phyloP scores from a whole-genome alignment of 2,797 vertebrate species.

The Rhincodon typus region DNA sequence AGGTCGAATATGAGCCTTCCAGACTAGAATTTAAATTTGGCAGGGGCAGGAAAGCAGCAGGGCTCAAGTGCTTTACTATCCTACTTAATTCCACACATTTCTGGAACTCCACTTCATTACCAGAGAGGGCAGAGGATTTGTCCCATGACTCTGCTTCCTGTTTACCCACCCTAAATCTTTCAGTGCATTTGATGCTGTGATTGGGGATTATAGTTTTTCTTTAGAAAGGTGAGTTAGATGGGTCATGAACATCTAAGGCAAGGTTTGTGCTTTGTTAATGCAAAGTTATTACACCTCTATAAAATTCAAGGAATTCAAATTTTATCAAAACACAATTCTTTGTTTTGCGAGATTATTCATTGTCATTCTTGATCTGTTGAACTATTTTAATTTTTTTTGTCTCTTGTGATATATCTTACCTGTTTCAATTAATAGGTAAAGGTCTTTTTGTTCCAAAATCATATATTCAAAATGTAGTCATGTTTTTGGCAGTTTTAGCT shows the following conservation, averaged over 20 bases:
- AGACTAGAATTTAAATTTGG: no score
- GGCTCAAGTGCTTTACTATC: no score
- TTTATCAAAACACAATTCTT: not conserved
- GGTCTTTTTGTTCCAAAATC: not conserved
- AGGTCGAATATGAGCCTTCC: no score
- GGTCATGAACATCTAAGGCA: not conserved
- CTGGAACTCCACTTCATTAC: no score
- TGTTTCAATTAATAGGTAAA: not conserved
- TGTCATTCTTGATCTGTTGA: not conserved
- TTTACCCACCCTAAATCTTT: not conserved
- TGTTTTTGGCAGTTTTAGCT: not conserved
- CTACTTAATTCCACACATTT: no score
- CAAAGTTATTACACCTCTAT: not conserved
- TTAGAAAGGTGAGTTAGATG: not conserved
- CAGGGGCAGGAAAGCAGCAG: no score
- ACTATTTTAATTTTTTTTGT: not conserved
- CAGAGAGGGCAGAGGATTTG: no score
- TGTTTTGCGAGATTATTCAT: not conserved
- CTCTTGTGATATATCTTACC: not conserved
- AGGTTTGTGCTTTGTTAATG: not conserved
- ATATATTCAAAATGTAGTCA: not conserved
- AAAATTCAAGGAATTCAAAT: not conserved
- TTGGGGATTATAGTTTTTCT: not conserved
- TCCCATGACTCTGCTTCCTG: no score
- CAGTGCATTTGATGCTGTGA: not conserved